phyloP scores from a whole-genome alignment of 2,888 invertebrate species.

The Rhyacophila evoluta region DNA sequence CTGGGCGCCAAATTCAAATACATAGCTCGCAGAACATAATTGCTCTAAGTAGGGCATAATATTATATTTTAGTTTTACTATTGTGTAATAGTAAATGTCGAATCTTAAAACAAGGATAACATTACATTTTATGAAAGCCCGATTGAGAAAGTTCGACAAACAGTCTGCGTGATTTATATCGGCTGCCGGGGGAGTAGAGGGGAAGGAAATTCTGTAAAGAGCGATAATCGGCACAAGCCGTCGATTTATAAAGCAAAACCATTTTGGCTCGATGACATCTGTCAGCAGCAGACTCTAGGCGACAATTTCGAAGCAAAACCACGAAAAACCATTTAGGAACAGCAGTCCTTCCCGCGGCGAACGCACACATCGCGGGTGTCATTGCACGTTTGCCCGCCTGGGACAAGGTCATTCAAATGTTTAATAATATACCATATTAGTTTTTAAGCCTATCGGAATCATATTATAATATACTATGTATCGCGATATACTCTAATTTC shows the following conservation, averaged over 20 bases:
- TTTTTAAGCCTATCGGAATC: no score
- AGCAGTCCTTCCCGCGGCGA: constrained; percentile 23
- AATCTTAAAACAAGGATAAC: constrained; percentile 35
- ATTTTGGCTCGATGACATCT: constrained; percentile 52
- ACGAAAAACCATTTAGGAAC: constrained; percentile 44
- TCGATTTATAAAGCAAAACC: constrained; percentile 54
- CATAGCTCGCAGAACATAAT: no score
- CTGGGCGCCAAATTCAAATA: no score
- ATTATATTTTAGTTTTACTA: no score
- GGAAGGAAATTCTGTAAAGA: constrained; percentile 46
- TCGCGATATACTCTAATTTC: no score
- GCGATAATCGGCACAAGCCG: constrained; percentile 52
- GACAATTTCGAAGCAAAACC: constrained; percentile 27
- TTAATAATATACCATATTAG: no score
- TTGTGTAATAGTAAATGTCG: no score
- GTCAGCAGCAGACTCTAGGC: constrained; percentile 46
- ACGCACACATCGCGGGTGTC: background rate
- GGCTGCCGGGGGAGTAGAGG: background rate
- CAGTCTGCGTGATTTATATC: constrained; percentile 53
- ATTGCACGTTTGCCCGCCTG: background rate
- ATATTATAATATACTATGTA: no score
- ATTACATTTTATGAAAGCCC: constrained; percentile 43
- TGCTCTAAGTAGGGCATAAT: no score
- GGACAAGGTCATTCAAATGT: background rate
- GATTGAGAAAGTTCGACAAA: constrained; percentile 47